phyloP scores from a whole-genome alignment of 2,113 vertebrate species.

The Corythornis vintsioides region DNA sequence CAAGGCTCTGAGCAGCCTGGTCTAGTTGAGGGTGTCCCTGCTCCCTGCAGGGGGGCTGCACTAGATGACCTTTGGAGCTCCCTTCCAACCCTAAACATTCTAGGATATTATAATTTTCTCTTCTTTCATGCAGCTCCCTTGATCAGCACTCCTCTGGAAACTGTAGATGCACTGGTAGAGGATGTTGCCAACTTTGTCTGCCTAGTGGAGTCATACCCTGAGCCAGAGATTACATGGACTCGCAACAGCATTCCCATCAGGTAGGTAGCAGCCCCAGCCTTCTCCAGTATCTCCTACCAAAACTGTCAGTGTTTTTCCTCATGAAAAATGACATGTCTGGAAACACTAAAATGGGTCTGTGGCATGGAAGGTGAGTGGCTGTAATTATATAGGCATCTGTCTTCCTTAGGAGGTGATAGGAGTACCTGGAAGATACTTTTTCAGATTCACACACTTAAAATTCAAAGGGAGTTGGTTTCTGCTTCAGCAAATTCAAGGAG shows the following conservation, averaged over 20 bases:
- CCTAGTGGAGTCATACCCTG: constrained; percentile 89
- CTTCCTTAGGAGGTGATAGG: not conserved
- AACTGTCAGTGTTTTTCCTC: not conserved
- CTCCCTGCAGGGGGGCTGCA: too few relatives aligned
- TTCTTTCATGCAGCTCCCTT: constrained; percentile 80
- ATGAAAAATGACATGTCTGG: not conserved
- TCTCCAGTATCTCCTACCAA: not conserved
- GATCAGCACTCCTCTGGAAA: constrained; percentile 91
- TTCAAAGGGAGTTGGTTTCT: not conserved
- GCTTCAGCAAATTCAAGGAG: not conserved
- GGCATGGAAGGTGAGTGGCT: not conserved
- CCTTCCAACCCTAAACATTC: too few relatives aligned
- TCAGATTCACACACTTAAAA: not conserved
- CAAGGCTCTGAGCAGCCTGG: too few relatives aligned
- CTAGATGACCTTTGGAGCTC: too few relatives aligned
- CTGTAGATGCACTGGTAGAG: constrained; percentile 88
- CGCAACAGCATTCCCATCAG: constrained; percentile 94
- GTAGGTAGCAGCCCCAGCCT: constrained; percentile 63
- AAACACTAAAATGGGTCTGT: not conserved
- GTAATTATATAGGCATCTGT: not conserved
- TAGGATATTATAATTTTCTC: not conserved
- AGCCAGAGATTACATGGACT: constrained; percentile 91
- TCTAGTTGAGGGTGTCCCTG: too few relatives aligned
- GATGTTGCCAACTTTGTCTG: constrained; percentile 95
- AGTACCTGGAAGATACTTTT: not conserved